Evolutionary conservation across 35 echinoderm and acorn worm species (phyloP).

Genomic region (Heliocidaris erythrogramma): DNA sequence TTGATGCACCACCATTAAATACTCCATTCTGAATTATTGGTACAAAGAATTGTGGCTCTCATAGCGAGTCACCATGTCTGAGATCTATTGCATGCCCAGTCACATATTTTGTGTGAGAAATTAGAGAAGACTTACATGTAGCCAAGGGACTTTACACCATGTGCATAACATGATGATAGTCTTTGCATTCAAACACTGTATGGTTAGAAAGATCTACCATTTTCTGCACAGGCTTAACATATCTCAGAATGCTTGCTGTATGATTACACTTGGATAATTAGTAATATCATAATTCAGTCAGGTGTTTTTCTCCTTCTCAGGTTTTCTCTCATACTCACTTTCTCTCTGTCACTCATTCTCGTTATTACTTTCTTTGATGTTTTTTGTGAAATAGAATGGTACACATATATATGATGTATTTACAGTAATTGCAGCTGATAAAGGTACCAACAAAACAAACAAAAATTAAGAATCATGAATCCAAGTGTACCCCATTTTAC

Average conservation of each 20-base stretch:
- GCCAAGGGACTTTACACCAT: not conserved
- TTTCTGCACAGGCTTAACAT: not conserved
- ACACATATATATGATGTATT: slow-evolving; percentile 47
- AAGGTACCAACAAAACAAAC: slow-evolving; percentile 36
- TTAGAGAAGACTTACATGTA: not conserved
- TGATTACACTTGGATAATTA: not conserved
- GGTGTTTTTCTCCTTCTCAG: not conserved
- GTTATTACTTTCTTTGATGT: slow-evolving; percentile 27
- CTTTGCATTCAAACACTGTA: not conserved
- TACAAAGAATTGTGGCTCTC: not conserved
- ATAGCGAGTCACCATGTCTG: not conserved
- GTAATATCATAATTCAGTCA: not conserved
- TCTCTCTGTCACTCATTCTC: slow-evolving; percentile 2
- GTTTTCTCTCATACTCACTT: not conserved
- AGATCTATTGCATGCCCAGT: not conserved
- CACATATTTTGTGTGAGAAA: not conserved
- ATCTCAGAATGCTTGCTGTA: not conserved
- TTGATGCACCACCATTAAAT: not conserved
- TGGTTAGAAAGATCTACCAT: not conserved
- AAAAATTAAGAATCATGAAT: not conserved
- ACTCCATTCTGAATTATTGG: slow-evolving; percentile 1
- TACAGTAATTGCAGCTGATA: slow-evolving; percentile 54
- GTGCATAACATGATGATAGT: not conserved
- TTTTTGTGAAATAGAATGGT: slow-evolving; percentile 36
- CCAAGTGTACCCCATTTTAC: slow-evolving; percentile 22